Evolutionary conservation across 2,888 invertebrate genomes (phyloP), one percentile per base, ranked within the genome.

Genomic region (Gastracanthus pulcherrimus): DNA sequence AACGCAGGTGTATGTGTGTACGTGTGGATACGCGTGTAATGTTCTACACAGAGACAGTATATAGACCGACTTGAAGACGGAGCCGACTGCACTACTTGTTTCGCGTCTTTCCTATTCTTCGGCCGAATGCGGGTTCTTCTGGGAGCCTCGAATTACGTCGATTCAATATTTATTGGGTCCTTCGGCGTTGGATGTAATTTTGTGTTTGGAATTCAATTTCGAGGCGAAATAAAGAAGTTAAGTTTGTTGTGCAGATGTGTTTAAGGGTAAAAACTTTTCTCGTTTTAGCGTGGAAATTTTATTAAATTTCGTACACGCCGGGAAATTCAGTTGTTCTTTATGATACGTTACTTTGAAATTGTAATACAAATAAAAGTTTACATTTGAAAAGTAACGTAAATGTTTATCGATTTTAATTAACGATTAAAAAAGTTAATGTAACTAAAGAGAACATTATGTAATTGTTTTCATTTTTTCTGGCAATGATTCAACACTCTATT

Each of bases 81-180:
- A 31, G 41, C 29, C 31, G 64, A 67, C 41, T 51, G 36, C 48
- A 36, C n/a, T n/a, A n/a, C 55, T 78, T 51, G 36, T 60, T 69
- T 76, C 45, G 41, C 29, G 58, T 77, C 60, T 45, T 62, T 80
- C 31, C 60, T n/a, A 66, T 72, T 79, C 67, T 74, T n/a, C 67
- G 55, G 16, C n/a, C 38, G 60, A 72, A 79, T 74, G 67, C 67
- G 79, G 67, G 55, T 34, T 74, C 62, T 34, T 66, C 67, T 13
- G 31, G 41, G 41, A 45, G 79, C 6, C 36, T 79, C 74, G 60
- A 67, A 67, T 79, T 79, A 79, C 79, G 58, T 29, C 76, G 66
- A 75, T 80, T 75, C 75, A 62, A 80, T 80, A 80, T 80, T 75
- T 80, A 80, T 80, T 62, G 62, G 38, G 16, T 45, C 66, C 41